Percentiles rank a stretch among this genome's conserved stretches.
Conservation (phyloP, 2,888 invertebrate genomes). For the Drosophila engyochracea region DNA sequence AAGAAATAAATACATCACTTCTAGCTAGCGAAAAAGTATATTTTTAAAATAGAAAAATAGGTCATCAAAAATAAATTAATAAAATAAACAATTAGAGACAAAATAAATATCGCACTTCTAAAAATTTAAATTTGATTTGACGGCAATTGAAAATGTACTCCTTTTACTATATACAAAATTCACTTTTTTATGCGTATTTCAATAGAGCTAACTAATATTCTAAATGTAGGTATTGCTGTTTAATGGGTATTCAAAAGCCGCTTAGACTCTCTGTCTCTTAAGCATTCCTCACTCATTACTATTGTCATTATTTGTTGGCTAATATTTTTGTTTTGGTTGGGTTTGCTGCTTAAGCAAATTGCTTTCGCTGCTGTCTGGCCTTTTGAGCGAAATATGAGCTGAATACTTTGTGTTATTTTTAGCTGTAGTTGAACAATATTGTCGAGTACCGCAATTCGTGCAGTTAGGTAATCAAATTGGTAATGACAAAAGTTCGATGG, state of each 20-base stretch:
- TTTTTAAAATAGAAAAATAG: background rate
- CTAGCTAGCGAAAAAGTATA: background rate
- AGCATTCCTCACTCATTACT: constrained; percentile 17
- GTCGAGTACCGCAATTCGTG: constrained; percentile 33
- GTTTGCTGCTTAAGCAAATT: constrained; percentile 50
- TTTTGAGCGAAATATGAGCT: constrained; percentile 63
- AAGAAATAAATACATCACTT: background rate
- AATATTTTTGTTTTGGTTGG: constrained; percentile 58
- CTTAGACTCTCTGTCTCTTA: background rate
- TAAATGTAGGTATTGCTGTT: background rate
- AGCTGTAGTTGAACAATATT: constrained; percentile 47
- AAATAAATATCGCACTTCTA: background rate
- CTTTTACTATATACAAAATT: background rate
- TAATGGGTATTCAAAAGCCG: constrained; percentile 13
- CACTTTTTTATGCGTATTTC: background rate
- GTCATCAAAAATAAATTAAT: background rate
- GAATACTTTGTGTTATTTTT: constrained; percentile 52
- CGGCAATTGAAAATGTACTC: background rate
- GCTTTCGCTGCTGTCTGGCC: constrained; percentile 25
- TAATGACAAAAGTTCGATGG: constrained; percentile 24
- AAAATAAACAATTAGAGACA: background rate
- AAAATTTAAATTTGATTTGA: fast-evolving
- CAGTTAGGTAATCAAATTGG: constrained; percentile 53
- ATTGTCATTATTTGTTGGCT: constrained; percentile 50
- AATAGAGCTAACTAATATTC: background rate